phyloP scores from a whole-genome alignment of 2,797 vertebrate species.

The Coregonus ussuriensis region DNA sequence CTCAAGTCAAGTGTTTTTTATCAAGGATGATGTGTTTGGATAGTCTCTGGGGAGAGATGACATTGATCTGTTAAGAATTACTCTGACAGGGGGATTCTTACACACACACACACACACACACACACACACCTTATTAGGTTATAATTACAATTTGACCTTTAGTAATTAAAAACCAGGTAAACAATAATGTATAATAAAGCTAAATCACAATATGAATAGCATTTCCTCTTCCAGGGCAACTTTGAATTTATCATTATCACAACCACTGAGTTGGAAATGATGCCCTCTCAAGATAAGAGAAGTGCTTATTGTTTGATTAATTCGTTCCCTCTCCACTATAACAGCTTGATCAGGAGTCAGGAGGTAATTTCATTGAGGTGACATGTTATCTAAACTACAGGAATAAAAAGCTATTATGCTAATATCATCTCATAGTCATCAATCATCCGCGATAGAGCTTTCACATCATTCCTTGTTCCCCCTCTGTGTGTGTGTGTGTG shows the following conservation, averaged over 20 bases:
- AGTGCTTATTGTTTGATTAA: conserved; percentile 75
- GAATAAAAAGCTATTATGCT: conserved; percentile 95
- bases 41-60: too few species aligned
- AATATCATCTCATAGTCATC: conserved; percentile 88
- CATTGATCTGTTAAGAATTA: too few species aligned
- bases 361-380: conserved; percentile 82
- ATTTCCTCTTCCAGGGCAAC: background rate
- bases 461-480: conserved; percentile 68
- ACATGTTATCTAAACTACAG: conserved; percentile 93
- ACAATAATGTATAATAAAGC: background rate
- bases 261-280: conserved; percentile 73
- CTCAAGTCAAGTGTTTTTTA: background rate
- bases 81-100: background rate
- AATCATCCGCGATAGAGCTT: conserved; percentile 93
- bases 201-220: background rate
- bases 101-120: background rate
- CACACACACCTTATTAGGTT: background rate
- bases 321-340: conserved; percentile 67
- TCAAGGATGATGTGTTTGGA: too few species aligned
- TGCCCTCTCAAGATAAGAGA: conserved; percentile 66
- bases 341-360: conserved; percentile 76
- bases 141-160: background rate
- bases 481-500: conserved; percentile 37
- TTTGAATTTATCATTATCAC: conserved; percentile 39
- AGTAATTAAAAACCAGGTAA: background rate